Base-by-base conservation (phyloP, 2,113 vertebrate genomes). In the Tylochromis polylepis region DNA sequence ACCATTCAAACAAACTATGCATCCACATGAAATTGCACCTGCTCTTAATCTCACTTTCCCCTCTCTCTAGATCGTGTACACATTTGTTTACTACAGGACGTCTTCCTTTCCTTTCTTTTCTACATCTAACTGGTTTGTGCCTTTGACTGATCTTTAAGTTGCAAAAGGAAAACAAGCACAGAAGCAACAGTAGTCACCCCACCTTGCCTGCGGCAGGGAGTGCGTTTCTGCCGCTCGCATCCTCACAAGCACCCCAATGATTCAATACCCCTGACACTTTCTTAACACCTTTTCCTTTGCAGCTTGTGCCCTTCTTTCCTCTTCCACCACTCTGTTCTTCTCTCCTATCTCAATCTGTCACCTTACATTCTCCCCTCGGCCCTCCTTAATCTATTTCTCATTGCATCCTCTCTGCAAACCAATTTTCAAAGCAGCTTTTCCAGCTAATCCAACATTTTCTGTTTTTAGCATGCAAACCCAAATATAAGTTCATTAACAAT, bases 401-500 rank as follows among this genome's bases (percentile, higher is more conserved):
- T 77, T 84, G 87, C 85, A 49, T 82, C 14, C 46, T 70, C 15
- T 77, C 62, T 56, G 49, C 83, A 38, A 78, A 89, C 62, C 85
- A 75, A 87, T 92, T 94, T 93, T 82, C 24, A 34, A 55, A 86
- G 84, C 85, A 67, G 86, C 81, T 90, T 89, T 86, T 56, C 81
- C 2, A 57, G 62, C 82, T 84, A 84, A 89, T 87, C 91, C 79
- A 49, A 90, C 70, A 11, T 83, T 62, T 88, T 60, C 88, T 60
- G 67, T 83, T 92, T 92, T 75, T 67, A 84, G 85, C 49, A 56
- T 79, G 78, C 31, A 27, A 82, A 43, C 62, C 55, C 84, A 90
- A 91, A 92, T 49, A 86, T 16, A 86, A 92, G 83, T 91, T 92
- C 75, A 92, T 92, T 90, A 88, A 86, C 83, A 85, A 79, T 85